Conservation (phyloP, 92 coral and sea anemone species). For the Zoanthus sociatus region DNA sequence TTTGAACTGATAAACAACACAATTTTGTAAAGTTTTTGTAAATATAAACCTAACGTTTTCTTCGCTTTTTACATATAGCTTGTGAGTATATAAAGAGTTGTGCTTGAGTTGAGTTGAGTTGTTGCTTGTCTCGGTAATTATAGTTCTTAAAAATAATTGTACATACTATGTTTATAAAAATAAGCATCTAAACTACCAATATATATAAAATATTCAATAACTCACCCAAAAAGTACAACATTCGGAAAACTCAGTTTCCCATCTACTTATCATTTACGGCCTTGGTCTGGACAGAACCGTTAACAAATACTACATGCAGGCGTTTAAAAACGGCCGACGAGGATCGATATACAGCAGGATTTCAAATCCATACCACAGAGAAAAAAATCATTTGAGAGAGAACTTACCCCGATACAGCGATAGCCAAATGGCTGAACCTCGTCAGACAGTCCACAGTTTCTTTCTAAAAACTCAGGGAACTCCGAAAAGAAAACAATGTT, state of each 20-base stretch:
- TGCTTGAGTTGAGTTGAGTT: neutral
- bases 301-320: neutral
- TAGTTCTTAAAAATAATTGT: conserved; percentile 10
- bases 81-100: conserved; percentile 11
- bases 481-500: conserved; percentile 12
- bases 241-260: neutral
- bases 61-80: conserved; percentile 7
- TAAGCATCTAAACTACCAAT: neutral
- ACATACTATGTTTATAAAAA: conserved; percentile 9
- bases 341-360: neutral
- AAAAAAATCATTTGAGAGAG: conserved; percentile 22
- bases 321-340: neutral
- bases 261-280: conserved; percentile 23
- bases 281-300: conserved; percentile 8
- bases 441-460: conserved; percentile 27
- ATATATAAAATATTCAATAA: conserved; percentile 2
- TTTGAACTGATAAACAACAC: conserved; percentile 9
- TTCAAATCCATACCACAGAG: conserved; percentile 18
- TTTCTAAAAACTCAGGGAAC: conserved; percentile 16
- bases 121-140: conserved; percentile 7
- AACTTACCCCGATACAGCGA: neutral
- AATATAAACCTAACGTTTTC: conserved; percentile 2
- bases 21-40: conserved; percentile 3
- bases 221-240: too few species aligned
- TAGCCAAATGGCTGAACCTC: conserved; percentile 24